phyloP scores from a whole-genome alignment of 2,888 invertebrate species.

The Heteromurus nitidus region DNA sequence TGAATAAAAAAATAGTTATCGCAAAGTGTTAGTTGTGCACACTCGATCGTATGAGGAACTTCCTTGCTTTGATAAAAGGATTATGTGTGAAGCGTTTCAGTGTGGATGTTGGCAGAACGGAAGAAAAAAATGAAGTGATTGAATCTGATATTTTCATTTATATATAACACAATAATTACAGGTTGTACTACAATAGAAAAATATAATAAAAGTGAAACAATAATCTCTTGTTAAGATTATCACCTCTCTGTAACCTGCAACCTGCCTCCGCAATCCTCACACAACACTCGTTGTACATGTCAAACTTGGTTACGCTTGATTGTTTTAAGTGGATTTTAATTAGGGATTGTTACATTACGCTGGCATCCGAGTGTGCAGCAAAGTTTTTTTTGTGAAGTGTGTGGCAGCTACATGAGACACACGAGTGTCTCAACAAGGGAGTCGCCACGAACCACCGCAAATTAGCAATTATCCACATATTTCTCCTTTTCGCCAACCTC shows the following conservation, averaged over 20 bases:
- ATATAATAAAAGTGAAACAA: background rate
- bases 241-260: background rate
- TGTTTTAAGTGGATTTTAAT: conserved; percentile 55
- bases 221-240: background rate
- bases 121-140: conserved; percentile 3
- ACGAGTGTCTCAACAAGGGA: background rate
- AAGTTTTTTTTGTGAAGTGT: background rate
- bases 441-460: background rate
- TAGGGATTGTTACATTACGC: conserved; percentile 40
- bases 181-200: background rate
- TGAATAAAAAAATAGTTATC: too few relatives aligned
- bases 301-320: conserved; percentile 22
- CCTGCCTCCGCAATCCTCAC: background rate
- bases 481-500: background rate
- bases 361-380: background rate
- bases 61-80: conserved; percentile 43
- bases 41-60: conserved; percentile 26
- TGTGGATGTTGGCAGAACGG: background rate
- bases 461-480: background rate
- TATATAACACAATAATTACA: background rate
- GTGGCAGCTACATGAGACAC: background rate
- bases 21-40: too few relatives aligned
- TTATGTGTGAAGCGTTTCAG: background rate
- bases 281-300: background rate
- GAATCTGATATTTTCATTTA: background rate